Evolutionary conservation across 2,797 vertebrate genomes (phyloP).

Genomic region (Oreortyx pictus): DNA sequence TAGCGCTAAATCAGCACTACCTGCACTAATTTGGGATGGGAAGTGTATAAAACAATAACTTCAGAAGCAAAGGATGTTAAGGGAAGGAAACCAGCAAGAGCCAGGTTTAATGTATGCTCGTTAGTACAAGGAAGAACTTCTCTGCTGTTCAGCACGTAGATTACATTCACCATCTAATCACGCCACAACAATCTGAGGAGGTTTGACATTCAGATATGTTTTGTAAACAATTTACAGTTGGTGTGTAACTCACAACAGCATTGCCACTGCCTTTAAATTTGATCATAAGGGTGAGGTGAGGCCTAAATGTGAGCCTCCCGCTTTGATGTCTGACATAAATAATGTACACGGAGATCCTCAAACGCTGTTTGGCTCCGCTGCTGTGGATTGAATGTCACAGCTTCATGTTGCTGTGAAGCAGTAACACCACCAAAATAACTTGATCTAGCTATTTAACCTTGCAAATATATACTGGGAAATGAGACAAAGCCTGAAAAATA

Average conservation of each 20-base stretch:
- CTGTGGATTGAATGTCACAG: conserved; percentile 12
- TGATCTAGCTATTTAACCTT: conserved; percentile 12
- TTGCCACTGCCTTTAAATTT: conserved; percentile 17
- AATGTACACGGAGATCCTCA: neutral
- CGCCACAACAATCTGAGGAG: conserved; percentile 19
- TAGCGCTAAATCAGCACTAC: neutral
- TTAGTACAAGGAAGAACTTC: conserved; percentile 35
- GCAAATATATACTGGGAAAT: conserved; percentile 19
- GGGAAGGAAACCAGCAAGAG: conserved; percentile 40
- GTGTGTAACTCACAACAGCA: neutral
- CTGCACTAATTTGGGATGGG: conserved; percentile 26
- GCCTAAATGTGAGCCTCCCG: neutral
- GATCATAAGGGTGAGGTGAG: neutral
- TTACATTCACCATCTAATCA: neutral
- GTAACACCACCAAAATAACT: conserved; percentile 35
- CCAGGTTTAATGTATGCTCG: conserved; percentile 36
- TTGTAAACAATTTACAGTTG: conserved; percentile 33
- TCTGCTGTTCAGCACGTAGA: conserved; percentile 50
- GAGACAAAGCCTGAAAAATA: neutral
- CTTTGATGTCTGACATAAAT: conserved; percentile 15
- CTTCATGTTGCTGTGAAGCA: conserved; percentile 28
- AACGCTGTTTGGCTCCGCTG: neutral
- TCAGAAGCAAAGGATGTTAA: conserved; percentile 26
- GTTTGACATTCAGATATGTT: conserved; percentile 17
- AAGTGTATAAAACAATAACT: conserved; percentile 47